Evolutionary conservation across 2,888 invertebrate species (phyloP), one percentile per base, ranked within the genome.

Genomic region (Cyrtodaria siliqua): DNA sequence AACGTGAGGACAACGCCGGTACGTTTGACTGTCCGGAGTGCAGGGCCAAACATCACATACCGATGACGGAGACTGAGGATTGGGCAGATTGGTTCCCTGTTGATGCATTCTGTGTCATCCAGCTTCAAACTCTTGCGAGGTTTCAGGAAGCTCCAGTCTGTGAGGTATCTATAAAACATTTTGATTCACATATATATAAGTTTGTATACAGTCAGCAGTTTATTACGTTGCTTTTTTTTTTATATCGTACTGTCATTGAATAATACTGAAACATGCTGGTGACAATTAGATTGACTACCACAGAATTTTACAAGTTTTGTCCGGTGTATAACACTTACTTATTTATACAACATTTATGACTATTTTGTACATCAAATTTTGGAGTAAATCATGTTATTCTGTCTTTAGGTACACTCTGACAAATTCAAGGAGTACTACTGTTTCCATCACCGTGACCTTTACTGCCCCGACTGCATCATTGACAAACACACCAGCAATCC

Each of bases 361-460:
- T n/a, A n/a, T n/a, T n/a, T n/a, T n/a, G n/a, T n/a, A n/a, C n/a
- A n/a, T n/a, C n/a, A n/a, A n/a, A n/a, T n/a, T n/a, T n/a, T n/a
- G n/a, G n/a, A n/a, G n/a, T n/a, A n/a, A n/a, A n/a, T n/a, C n/a
- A n/a, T n/a, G n/a, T n/a, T n/a, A n/a, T n/a, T n/a, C n/a, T 44
- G 27, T 18, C 29, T 33, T 27, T 47, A 79, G 79, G 53, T 78
- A 6, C 81, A 81, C 33, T 64, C 38, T 2, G 81, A 78, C 50
- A 81, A 81, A 44, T 81, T 81, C n/a, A 81, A 81, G 26, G 81
- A 81, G 40, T 81, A 81, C 26, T 81, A 72, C 66, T 81, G 81
- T 23, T 81, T 75, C 40, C 81, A 81, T 42, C 81, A 81, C 57
- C 63, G 78, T 2, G 81, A 81, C 14, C 61, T 81, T 16, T 75